Percentiles rank a stretch among this genome's conserved stretches.
These are phyloP conservation scores for Forbesichthys agassizii DNA, from an alignment of 2,113 vertebrate species.

Conservation along the genomic window DNA sequence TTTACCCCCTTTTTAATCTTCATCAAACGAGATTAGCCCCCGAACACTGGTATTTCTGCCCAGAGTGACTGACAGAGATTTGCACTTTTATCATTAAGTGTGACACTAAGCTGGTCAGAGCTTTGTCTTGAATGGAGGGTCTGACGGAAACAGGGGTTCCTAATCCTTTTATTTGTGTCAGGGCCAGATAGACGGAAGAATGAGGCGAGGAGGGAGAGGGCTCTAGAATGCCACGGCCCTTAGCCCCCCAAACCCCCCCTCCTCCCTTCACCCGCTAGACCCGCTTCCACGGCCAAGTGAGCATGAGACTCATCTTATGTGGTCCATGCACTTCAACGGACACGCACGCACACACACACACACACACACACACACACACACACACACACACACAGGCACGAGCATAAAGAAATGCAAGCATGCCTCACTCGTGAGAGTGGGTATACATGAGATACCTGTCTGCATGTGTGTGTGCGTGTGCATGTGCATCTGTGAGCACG, in stretches of 20 bases:
- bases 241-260: conserved; percentile 61
- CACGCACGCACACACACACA: conserved; percentile 17
- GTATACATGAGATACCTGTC: conserved; percentile 23
- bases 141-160: conserved; percentile 94
- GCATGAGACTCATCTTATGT: conserved; percentile 77
- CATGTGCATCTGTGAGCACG: conserved; percentile 27
- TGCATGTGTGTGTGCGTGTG: conserved; percentile 31
- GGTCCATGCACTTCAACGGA: conserved; percentile 56
- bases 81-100: conserved; percentile 96
- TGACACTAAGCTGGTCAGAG: conserved; percentile 88
- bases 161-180: conserved; percentile 99
- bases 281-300: conserved; percentile 78
- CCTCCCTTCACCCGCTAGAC: conserved; percentile 64
- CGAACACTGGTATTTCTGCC: conserved; percentile 85
- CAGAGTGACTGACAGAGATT: conserved; percentile 92
- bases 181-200: conserved; percentile 85
- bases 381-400: conserved; percentile 2
- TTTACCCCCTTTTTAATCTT: conserved; percentile 80
- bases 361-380: conserved; percentile 18
- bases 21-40: conserved; percentile 96
- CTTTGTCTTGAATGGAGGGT: conserved; percentile 91
- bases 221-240: conserved; percentile 70
- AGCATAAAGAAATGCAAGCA: not conserved
- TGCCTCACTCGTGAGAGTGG: not conserved
- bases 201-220: conserved; percentile 77